Evolutionary conservation across 2,888 invertebrate species (phyloP).

Genomic region (Cataglyphis livida): DNA sequence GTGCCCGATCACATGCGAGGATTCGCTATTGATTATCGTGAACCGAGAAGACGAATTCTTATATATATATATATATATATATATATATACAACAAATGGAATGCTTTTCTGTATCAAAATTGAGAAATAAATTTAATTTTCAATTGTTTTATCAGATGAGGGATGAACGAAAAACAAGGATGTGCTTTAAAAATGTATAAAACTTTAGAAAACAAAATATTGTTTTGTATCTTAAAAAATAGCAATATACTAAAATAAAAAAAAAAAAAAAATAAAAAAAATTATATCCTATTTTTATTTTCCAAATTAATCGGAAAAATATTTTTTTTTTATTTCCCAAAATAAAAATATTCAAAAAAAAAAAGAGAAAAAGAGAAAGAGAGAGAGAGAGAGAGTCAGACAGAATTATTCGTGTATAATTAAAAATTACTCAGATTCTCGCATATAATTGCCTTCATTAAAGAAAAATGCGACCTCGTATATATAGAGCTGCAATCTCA

Average conservation of each 20-base stretch:
- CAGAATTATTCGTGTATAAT: not conserved
- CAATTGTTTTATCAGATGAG: not conserved
- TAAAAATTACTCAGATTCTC: not conserved
- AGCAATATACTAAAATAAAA: not conserved
- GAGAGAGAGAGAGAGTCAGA: not conserved
- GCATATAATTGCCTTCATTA: not conserved
- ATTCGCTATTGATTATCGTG: not conserved
- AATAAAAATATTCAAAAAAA: not conserved
- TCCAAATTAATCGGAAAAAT: not conserved
- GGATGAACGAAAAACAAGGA: not conserved
- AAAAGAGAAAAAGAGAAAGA: not conserved
- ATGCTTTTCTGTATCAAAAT: not conserved
- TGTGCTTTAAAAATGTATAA: not conserved
- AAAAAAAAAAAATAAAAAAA: slow-evolving; percentile 15
- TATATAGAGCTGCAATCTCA: not conserved
- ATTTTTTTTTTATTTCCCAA: not conserved
- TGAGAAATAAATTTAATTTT: not conserved
- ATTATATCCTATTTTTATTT: not conserved
- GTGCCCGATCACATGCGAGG: slow-evolving; percentile 12
- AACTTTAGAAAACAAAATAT: not conserved
- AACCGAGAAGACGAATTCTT: not conserved
- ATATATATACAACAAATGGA: not conserved
- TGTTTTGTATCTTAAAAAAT: not conserved
- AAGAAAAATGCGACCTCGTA: slow-evolving; percentile 6
- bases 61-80: not conserved